Base-by-base conservation (phyloP, 1,140 invertebrate species). In the Cydia fagiglandana region DNA sequence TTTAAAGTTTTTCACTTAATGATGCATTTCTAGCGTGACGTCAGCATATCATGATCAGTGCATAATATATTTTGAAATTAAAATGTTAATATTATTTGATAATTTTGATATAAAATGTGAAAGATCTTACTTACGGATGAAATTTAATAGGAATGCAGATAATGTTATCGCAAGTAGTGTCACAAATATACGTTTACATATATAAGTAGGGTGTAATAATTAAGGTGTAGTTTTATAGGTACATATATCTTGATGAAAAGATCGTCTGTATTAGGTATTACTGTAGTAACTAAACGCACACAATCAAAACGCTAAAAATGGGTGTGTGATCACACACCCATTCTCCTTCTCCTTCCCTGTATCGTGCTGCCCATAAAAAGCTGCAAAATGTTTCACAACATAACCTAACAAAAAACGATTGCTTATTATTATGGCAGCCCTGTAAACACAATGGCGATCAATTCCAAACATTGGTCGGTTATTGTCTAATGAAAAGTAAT, bases 401-500 rank as follows among this genome's bases (percentile, higher is more conserved):
- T 17, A 53, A 20, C 53, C 7, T 24, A 20, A 61, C 56, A 61
- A 70, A 38, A 70, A 70, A 70, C 64, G 20, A 64, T 30, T 30
- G 20, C 24, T 66, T 38, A 66, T 66, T 66, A 66, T 38, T 38
- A 41, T 38, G 66, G 66, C 66, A 70, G n/a, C 34, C 66, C 66
- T 41, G 30, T 17, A 70, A 70, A 70, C 80, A 83, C 82, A 85
- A 84, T 75, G 76, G 73, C 75, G 61, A 73, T 73, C 75, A 76
- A 78, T 78, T 77, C 79, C 78, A 77, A 74, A 81, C 76, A 82
- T 79, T 75, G 76, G 70, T 75, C 75, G 82, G 80, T 84, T 88
- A 92, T 91, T 91, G 89, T 91, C 85, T 92, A 91, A 92, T 91
- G 88, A 92, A 92, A 92, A 92, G 88, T 92, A 92, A 92, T 92